A percentile compares a stretch with the other conserved stretches of the same genome.
These are phyloP conservation scores for Catharus minimus DNA, from an alignment of 2,113 vertebrate species.

Conservation along the genomic window DNA sequence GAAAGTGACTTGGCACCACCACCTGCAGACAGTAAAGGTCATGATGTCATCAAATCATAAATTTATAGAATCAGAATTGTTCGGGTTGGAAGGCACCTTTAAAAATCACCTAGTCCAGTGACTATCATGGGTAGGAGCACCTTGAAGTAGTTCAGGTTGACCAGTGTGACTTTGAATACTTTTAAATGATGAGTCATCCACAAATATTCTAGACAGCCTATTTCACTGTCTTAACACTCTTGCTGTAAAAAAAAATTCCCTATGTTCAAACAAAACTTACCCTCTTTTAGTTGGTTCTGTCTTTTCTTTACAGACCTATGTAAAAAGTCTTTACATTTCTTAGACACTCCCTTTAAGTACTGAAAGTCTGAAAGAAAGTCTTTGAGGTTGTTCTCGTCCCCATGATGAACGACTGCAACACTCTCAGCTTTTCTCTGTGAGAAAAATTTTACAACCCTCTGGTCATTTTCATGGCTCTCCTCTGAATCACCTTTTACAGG, in stretches of 20 bases:
- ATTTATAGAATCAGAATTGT: neutral
- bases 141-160: neutral
- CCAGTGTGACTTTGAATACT: neutral
- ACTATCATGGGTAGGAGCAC: neutral
- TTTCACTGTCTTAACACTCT: neutral
- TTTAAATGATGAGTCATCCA: neutral
- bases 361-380: neutral
- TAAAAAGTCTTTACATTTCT: neutral
- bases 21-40: neutral
- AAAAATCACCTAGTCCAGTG: neutral
- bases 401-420: neutral
- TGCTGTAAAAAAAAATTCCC: neutral
- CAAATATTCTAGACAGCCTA: neutral
- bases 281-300: neutral
- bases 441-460: neutral
- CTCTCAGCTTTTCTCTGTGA: neutral
- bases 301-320: neutral
- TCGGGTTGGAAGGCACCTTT: neutral
- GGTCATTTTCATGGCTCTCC: neutral
- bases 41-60: neutral
- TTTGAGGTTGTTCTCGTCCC: neutral
- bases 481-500: neutral
- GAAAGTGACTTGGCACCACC: neutral
- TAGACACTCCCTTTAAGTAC: neutral
- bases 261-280: neutral